Evolutionary conservation across 2,888 invertebrate genomes (phyloP).

Genomic region (Andricus curvator): DNA sequence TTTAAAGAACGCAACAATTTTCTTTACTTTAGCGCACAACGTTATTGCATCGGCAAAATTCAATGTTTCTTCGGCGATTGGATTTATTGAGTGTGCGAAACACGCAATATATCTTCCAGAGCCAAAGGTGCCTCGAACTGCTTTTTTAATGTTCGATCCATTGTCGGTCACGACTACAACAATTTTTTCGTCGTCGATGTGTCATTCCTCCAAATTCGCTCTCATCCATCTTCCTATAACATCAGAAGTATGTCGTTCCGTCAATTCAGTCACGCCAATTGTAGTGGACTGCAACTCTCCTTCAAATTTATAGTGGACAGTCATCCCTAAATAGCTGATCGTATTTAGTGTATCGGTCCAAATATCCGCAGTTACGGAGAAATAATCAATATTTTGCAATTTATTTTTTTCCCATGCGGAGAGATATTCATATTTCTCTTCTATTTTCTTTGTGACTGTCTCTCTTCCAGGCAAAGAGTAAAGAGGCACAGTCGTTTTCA

Average conservation of each 20-base stretch:
- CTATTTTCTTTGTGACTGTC: not conserved
- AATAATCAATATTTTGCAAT: conserved; percentile 34
- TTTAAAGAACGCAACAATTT: too few relatives aligned
- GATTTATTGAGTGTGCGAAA: too few relatives aligned
- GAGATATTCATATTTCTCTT: conserved; percentile 36
- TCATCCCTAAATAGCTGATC: conserved; percentile 46
- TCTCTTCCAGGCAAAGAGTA: conserved; percentile 15
- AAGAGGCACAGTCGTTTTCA: conserved; percentile 37
- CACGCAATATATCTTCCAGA: too few relatives aligned
- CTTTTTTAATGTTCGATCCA: too few relatives aligned
- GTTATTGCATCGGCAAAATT: too few relatives aligned
- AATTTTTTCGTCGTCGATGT: too few relatives aligned
- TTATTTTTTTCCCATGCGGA: conserved; percentile 18
- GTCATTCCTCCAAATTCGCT: too few relatives aligned
- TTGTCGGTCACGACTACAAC: too few relatives aligned
- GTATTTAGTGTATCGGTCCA: conserved; percentile 52
- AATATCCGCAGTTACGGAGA: conserved; percentile 52
- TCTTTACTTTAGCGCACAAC: too few relatives aligned
- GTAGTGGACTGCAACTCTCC: conserved; percentile 44
- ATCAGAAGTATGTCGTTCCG: not conserved
- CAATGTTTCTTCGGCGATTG: too few relatives aligned
- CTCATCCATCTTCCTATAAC: too few relatives aligned
- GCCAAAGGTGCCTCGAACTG: too few relatives aligned
- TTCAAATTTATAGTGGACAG: conserved; percentile 41
- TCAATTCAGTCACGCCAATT: conserved; percentile 45